Conservation (phyloP, 2,888 invertebrate genomes). For the Eustalomyia histrio region DNA sequence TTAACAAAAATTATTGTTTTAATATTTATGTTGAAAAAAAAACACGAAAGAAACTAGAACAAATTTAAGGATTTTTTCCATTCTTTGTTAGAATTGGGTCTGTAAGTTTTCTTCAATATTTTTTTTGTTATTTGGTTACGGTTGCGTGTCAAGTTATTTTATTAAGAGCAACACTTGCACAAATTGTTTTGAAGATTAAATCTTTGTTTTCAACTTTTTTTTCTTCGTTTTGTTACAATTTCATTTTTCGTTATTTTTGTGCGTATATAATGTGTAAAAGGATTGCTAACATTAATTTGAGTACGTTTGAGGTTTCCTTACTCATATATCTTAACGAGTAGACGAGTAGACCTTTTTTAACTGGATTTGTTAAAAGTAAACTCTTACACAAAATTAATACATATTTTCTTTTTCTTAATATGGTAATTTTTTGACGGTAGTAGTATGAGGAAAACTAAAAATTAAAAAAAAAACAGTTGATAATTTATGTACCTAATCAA, state of each 20-base stretch:
- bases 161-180: constrained; percentile 72
- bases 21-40: background rate
- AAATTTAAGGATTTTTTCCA: too few species aligned
- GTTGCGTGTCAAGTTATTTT: constrained; percentile 65
- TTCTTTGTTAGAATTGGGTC: background rate
- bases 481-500: too few species aligned
- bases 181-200: constrained; percentile 76
- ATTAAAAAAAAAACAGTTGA: constrained; percentile 4
- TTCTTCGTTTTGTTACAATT: background rate
- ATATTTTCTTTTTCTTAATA: too few species aligned
- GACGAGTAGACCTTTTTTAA: background rate
- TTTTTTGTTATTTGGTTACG: constrained; percentile 24
- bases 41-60: background rate
- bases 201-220: constrained; percentile 56
- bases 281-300: constrained; percentile 27
- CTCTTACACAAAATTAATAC: too few species aligned
- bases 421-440: too few species aligned
- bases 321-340: background rate
- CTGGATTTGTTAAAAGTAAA: background rate
- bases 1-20: background rate
- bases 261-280: constrained; percentile 13
- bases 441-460: too few species aligned
- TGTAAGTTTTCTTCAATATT: too few species aligned
- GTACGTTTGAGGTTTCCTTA: constrained; percentile 33
- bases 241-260: background rate